These are phyloP conservation scores for Amia ocellicauda DNA, from an alignment of 2,113 vertebrate genomes.

Conservation along the genomic window DNA sequence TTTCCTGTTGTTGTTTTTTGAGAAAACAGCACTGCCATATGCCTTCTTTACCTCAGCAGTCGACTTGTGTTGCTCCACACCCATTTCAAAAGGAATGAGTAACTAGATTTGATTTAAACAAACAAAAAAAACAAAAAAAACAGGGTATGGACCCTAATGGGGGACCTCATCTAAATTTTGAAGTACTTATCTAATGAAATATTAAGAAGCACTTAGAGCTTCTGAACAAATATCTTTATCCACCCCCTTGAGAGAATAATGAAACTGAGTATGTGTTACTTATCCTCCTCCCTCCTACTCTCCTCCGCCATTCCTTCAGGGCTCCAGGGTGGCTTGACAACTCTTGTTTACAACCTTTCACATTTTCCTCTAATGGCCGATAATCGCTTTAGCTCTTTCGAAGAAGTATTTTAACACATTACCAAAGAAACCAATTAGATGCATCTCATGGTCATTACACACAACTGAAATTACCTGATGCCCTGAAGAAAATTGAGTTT, in stretches of 20 bases:
- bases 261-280: conserved; percentile 40
- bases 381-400: conserved; percentile 31
- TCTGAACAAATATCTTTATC: conserved; percentile 52
- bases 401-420: conserved; percentile 34
- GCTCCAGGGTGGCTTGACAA: background rate
- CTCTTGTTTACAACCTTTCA: conserved; percentile 25
- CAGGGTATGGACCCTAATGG: conserved; percentile 36
- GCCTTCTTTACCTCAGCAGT: no score
- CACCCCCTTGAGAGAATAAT: conserved; percentile 27
- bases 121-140: conserved; percentile 42
- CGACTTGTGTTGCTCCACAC: no score
- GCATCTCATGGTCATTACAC: conserved; percentile 38
- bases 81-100: conserved; percentile 12
- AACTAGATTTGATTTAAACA: conserved; percentile 36
- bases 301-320: conserved; percentile 14
- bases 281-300: conserved; percentile 22
- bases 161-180: conserved; percentile 34
- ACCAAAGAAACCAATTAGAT: conserved; percentile 32
- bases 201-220: conserved; percentile 55
- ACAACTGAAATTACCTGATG: conserved; percentile 40
- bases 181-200: conserved; percentile 43
- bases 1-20: no score
- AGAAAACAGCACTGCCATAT: no score
- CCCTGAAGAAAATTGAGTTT: conserved; percentile 38
- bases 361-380: conserved; percentile 38